Conservation (phyloP, 2,797 vertebrate genomes). For the Margarornis squamiger region DNA sequence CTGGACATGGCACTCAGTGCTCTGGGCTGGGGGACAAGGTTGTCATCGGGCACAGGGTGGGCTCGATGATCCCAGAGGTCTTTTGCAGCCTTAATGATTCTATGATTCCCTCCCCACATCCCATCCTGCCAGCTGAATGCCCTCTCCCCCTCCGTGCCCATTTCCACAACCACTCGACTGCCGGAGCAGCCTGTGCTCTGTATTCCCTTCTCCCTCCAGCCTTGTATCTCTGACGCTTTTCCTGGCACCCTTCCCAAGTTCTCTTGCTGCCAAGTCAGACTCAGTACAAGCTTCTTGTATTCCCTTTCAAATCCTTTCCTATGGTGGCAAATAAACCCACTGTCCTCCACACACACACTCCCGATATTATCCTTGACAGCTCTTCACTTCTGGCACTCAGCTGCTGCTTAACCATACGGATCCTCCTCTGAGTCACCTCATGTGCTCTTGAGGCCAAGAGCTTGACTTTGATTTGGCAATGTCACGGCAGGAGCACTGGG, state of each 20-base stretch:
- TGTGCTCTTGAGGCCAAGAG: background rate
- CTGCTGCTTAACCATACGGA: conserved; percentile 28
- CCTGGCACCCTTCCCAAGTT: conserved; percentile 37
- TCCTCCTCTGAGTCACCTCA: conserved; percentile 25
- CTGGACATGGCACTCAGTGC: background rate
- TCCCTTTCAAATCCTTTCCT: conserved; percentile 39
- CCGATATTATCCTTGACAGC: conserved; percentile 12
- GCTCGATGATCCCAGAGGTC: fast-evolving
- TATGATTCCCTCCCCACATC: background rate
- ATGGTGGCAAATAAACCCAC: background rate
- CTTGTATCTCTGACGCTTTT: background rate
- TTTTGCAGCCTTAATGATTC: background rate
- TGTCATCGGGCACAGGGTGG: background rate
- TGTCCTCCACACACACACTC: background rate
- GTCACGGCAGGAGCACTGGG: background rate
- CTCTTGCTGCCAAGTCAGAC: conserved; percentile 20
- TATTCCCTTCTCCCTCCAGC: background rate
- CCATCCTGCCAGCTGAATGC: background rate
- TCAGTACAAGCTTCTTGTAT: conserved; percentile 11
- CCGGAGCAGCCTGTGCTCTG: background rate
- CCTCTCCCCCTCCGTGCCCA: background rate
- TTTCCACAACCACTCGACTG: background rate
- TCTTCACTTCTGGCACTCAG: conserved; percentile 54
- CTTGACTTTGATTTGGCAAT: conserved; percentile 20
- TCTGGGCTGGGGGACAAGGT: background rate